Percentiles rank a stretch among this genome's conserved stretches.
phyloP scores from a whole-genome alignment of 1,140 invertebrate species.

The Whitmania pigra region DNA sequence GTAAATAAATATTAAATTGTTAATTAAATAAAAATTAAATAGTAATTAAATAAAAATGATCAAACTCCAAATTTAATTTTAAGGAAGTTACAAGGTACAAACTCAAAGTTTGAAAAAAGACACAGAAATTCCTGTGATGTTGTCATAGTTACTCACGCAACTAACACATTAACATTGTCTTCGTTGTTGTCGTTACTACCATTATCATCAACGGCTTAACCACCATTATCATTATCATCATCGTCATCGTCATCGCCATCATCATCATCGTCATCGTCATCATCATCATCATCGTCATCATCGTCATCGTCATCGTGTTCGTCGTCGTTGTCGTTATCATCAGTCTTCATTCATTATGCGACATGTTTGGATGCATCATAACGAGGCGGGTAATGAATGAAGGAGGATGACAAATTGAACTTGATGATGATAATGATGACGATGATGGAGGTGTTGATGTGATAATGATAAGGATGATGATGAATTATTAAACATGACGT shows the following conservation, averaged over 20 bases:
- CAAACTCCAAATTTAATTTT: too few relatives aligned
- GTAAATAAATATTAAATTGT: neutral
- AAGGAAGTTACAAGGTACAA: too few relatives aligned
- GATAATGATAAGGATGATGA: too few relatives aligned
- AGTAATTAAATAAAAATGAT: too few relatives aligned
- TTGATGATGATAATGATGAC: neutral
- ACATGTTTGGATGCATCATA: neutral
- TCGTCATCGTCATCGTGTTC: conserved; percentile 1
- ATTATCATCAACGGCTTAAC: too few relatives aligned
- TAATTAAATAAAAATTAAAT: neutral
- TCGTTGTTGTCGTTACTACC: neutral
- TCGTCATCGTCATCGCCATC: too few relatives aligned
- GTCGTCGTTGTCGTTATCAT: neutral
- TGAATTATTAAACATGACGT: too few relatives aligned
- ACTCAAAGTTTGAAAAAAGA: neutral
- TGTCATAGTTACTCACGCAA: neutral
- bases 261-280: conserved; percentile 2
- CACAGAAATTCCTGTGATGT: neutral
- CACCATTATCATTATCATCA: too few relatives aligned
- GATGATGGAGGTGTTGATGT: neutral
- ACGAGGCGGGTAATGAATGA: neutral
- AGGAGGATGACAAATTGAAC: neutral
- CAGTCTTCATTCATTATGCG: neutral
- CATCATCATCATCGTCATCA: conserved; percentile 12
- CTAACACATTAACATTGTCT: neutral